Evolutionary conservation across 1,140 invertebrate species (phyloP).

Genomic region (Scylla paramamosain): DNA sequence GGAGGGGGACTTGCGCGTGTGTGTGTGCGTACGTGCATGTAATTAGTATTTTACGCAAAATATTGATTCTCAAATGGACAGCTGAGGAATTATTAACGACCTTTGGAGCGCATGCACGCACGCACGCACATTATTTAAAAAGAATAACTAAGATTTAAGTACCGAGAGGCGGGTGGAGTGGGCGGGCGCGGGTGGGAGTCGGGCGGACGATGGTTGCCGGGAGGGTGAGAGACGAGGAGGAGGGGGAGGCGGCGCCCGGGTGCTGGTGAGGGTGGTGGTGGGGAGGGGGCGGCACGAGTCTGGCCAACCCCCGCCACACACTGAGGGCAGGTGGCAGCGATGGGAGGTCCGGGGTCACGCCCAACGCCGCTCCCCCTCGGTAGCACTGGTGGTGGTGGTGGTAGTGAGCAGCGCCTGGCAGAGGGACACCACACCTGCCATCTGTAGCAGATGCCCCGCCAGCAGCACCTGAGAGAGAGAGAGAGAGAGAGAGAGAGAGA

Average conservation of each 20-base stretch:
- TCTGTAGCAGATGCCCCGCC: slow-evolving; percentile 88
- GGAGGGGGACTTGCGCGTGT: no score
- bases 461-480: slow-evolving; percentile 82
- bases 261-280: slow-evolving; percentile 51
- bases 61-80: no score
- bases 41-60: background rate
- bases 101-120: background rate
- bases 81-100: no score
- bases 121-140: background rate
- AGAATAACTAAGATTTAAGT: no score
- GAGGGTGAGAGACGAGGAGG: slow-evolving; percentile 40
- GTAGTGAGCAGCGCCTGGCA: slow-evolving; percentile 82
- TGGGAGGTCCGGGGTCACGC: background rate
- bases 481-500: background rate
- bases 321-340: slow-evolving; percentile 72
- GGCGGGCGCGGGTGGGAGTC: slow-evolving; percentile 77
- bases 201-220: slow-evolving; percentile 71
- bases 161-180: slow-evolving; percentile 59
- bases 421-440: slow-evolving; percentile 87
- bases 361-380: background rate
- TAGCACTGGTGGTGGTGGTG: slow-evolving; percentile 33
- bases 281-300: slow-evolving; percentile 66
- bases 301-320: slow-evolving; percentile 70
- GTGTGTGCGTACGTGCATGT: no score
- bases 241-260: slow-evolving; percentile 56